Conservation (phyloP, 2,113 vertebrate species). For the Hemibagrus wyckioides region DNA sequence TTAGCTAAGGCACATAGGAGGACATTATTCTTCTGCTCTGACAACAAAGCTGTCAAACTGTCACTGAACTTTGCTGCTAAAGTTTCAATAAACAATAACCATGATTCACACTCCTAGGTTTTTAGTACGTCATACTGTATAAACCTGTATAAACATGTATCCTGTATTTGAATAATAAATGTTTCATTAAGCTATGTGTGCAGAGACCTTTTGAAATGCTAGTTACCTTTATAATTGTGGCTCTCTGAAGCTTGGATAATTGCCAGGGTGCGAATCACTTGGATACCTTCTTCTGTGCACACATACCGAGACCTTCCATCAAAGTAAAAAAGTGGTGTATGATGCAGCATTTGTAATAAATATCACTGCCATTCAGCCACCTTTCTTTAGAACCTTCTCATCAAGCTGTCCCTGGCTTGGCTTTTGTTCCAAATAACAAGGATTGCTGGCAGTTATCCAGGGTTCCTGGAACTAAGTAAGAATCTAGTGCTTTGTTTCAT, state of each 20-base stretch:
- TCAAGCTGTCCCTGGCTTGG: not conserved
- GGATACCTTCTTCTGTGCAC: not conserved
- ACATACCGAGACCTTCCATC: not conserved
- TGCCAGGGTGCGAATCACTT: not conserved
- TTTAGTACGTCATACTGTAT: not conserved
- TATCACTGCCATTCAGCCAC: not conserved
- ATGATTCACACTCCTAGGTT: not conserved
- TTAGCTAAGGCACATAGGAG: slow-evolving; percentile 5
- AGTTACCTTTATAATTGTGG: not conserved
- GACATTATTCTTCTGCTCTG: slow-evolving; percentile 16
- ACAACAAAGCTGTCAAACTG: slow-evolving; percentile 13
- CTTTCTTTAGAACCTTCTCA: not conserved
- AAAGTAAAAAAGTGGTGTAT: not conserved
- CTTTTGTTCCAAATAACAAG: not conserved
- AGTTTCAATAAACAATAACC: slow-evolving; percentile 1
- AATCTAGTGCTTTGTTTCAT: not conserved
- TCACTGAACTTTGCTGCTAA: slow-evolving; percentile 17
- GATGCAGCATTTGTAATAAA: not conserved
- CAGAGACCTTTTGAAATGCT: not conserved
- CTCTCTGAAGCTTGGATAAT: not conserved
- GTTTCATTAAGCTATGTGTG: not conserved
- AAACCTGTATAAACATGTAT: not conserved
- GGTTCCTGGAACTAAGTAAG: not conserved
- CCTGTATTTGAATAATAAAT: slow-evolving; percentile 37
- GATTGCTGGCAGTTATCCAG: not conserved